Base-by-base conservation (phyloP, 2,113 vertebrate genomes). In the Holacanthus passer region DNA sequence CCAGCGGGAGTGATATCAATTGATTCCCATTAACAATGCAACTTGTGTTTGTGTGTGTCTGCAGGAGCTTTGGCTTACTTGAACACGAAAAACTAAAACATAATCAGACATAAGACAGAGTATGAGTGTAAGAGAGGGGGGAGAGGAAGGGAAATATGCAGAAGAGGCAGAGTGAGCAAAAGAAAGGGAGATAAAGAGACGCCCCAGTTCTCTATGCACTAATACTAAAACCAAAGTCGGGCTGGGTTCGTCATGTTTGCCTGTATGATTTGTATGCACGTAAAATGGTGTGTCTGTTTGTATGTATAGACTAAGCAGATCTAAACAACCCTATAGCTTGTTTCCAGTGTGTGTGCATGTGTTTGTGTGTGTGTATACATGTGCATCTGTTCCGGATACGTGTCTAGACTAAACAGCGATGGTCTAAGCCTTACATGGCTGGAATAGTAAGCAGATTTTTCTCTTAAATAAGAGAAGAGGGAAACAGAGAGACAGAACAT, bases 351-450 rank as follows among this genome's bases (percentile, higher is more conserved):
- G 43, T 55, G 37, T 73, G 52, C 35, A 35, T 48, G 75, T 56
- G 16, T 65, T 9, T 50, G 59, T 69, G 19, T 66, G 20, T 27
- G 29, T 47, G 27, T 37, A 41, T 20, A 68, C 20, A 43, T 55
- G 48, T 29, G 79, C 62, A 77, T 93, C 67, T 87, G 88, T 79
- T 89, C 81, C 82, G 77, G 89, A 92, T 86, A 82, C 68, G 19
- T 68, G 85, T 93, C 92, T 91, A 94, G 94, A 93, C 92, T 91
- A 92, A 94, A 95, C 89, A 91, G 73, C 68, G 79, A 87, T 62
- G 63, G 82, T 65, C 79, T 73, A 53, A 81, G 79, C 73, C 58
- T 91, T 89, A 84, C 78, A 88, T 82, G 83, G 82, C 82, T 78
- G 73, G 76, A 92, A 82, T 64, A 76, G 76, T 82, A 87, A 90